Conservation (phyloP, 2,888 invertebrate genomes). For the Acleris cristana region DNA sequence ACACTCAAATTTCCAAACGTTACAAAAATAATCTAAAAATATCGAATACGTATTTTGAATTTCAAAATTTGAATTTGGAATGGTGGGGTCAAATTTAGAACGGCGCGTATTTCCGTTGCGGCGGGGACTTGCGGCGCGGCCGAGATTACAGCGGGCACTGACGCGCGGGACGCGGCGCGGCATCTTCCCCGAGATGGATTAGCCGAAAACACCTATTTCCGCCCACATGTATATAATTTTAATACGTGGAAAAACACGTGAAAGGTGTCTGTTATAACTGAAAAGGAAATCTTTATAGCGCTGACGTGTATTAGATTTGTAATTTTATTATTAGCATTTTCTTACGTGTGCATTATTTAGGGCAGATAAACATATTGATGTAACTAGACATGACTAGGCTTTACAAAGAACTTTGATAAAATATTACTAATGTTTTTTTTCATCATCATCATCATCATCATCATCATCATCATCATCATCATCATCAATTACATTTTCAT, state of each 20-base stretch:
- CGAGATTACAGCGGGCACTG: slow-evolving; percentile 27
- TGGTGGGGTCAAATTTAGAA: background rate
- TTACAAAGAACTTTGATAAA: no score
- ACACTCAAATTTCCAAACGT: slow-evolving; percentile 21
- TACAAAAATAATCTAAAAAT: slow-evolving; percentile 33
- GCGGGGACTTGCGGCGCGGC: slow-evolving; percentile 20
- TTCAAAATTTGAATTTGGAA: background rate
- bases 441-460: no score
- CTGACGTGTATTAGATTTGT: slow-evolving; percentile 2
- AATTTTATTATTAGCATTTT: background rate
- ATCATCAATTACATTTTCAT: no score
- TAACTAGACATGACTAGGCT: no score
- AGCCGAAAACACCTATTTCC: slow-evolving; percentile 57
- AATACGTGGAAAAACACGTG: slow-evolving; percentile 21
- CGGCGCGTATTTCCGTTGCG: slow-evolving; percentile 7
- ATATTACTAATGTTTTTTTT: no score
- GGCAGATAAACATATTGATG: no score
- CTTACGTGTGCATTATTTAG: background rate
- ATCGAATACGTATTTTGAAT: background rate
- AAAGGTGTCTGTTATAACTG: slow-evolving; percentile 16
- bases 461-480: no score
- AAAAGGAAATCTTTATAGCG: slow-evolving; percentile 12
- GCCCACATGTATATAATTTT: slow-evolving; percentile 38
- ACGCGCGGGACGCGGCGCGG: slow-evolving; percentile 38
- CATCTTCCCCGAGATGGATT: slow-evolving; percentile 58